These are phyloP conservation scores for Hafferia zeledoni DNA, from an alignment of 2,797 vertebrate species.

Conservation along the genomic window DNA sequence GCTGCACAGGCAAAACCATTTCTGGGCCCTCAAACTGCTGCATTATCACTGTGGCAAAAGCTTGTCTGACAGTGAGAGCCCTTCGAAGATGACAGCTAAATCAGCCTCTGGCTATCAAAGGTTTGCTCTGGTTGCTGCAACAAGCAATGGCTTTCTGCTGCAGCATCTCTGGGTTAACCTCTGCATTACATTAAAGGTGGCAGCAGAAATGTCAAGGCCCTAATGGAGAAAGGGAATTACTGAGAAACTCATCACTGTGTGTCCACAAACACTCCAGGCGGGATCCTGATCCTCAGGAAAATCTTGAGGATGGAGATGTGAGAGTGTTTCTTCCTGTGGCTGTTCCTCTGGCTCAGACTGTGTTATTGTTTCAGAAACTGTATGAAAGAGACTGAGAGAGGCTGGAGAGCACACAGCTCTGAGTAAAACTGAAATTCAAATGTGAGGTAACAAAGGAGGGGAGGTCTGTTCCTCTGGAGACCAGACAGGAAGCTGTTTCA, in stretches of 20 bases:
- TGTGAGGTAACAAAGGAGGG: background rate
- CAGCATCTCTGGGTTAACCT: background rate
- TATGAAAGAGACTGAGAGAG: background rate
- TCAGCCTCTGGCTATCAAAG: background rate
- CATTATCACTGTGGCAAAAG: background rate
- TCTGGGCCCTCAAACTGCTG: background rate
- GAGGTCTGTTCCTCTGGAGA: background rate
- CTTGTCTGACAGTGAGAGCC: fast-evolving
- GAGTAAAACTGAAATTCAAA: background rate
- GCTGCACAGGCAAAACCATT: background rate
- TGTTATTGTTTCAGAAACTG: background rate
- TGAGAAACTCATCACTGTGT: background rate
- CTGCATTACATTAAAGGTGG: background rate
- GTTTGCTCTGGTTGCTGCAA: background rate
- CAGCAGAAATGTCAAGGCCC: background rate
- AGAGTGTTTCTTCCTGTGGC: background rate
- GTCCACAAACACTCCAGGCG: background rate
- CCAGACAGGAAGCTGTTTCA: background rate
- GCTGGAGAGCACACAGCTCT: background rate
- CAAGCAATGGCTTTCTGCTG: background rate
- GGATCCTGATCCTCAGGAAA: background rate
- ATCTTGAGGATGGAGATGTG: background rate
- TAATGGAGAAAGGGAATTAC: background rate
- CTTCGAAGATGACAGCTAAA: background rate
- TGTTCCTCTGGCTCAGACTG: background rate